phyloP scores from a whole-genome alignment of 2,888 invertebrate species.

The Pterostichus niger region DNA sequence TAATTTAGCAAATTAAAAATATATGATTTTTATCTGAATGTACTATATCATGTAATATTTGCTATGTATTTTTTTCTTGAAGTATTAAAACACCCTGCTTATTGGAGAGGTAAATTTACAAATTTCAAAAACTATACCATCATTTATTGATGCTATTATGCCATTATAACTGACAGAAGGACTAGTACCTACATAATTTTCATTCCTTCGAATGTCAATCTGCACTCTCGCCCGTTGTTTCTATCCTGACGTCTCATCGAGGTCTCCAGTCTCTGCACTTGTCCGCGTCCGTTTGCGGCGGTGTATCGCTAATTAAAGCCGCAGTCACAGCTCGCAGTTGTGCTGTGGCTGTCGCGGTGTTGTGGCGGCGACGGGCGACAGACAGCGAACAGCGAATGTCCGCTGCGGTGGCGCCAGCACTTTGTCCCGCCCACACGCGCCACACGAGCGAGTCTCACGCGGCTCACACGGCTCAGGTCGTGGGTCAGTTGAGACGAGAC shows the following conservation, averaged over 20 bases:
- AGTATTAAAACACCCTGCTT: too few relatives aligned
- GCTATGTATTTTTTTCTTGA: too few relatives aligned
- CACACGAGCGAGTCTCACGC: conserved; percentile 10
- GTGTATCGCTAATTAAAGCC: not conserved
- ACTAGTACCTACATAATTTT: not conserved
- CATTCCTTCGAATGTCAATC: not conserved
- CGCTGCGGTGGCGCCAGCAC: conserved; percentile 40
- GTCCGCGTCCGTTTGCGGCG: not conserved
- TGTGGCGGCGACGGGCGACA: not conserved
- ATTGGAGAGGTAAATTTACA: too few relatives aligned
- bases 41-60: too few relatives aligned
- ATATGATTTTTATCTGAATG: too few relatives aligned
- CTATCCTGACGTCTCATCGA: not conserved
- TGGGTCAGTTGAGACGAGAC: not conserved
- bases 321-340: not conserved
- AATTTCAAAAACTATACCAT: too few relatives aligned
- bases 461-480: too few relatives aligned
- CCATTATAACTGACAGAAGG: not conserved
- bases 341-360: not conserved
- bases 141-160: not conserved
- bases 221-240: not conserved
- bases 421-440: conserved; percentile 38
- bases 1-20: too few relatives aligned
- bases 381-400: conserved; percentile 28
- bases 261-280: not conserved